Evolutionary conservation across 1,140 invertebrate genomes (phyloP).

Genomic region (Trinorchestia longiramus): DNA sequence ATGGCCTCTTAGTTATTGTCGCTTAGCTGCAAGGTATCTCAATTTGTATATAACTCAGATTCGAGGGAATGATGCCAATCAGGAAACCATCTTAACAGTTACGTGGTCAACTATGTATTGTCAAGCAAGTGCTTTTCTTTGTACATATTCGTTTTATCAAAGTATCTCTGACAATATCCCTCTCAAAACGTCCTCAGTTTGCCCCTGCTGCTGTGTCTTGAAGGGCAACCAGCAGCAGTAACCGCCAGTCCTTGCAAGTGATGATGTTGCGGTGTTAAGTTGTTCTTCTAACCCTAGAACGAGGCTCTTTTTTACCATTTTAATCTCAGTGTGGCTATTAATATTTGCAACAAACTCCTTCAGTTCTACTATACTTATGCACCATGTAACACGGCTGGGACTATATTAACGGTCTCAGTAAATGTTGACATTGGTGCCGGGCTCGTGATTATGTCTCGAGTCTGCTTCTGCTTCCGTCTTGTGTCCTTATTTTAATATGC

Average conservation of each 20-base stretch:
- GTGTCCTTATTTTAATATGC: background rate
- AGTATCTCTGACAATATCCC: background rate
- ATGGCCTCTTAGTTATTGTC: background rate
- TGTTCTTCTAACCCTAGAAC: background rate
- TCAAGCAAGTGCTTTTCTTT: background rate
- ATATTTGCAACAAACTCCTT: background rate
- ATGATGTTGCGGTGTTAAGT: background rate
- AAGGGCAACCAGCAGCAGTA: background rate
- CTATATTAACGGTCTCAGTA: background rate
- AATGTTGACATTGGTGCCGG: background rate
- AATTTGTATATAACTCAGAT: background rate
- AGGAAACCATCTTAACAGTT: too few species aligned
- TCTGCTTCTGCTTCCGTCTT: background rate
- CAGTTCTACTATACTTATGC: background rate
- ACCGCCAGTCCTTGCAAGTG: background rate
- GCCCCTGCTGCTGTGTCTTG: background rate
- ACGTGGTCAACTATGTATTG: background rate
- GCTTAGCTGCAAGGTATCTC: background rate
- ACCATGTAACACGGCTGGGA: background rate
- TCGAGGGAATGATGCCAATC: too few species aligned
- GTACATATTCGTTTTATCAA: background rate
- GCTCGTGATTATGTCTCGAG: background rate
- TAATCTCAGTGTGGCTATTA: background rate
- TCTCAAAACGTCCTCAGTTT: background rate
- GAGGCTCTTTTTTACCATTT: background rate